Evolutionary conservation across 92 coral and sea anemone genomes (phyloP).

Genomic region (Bergia puertoricense): DNA sequence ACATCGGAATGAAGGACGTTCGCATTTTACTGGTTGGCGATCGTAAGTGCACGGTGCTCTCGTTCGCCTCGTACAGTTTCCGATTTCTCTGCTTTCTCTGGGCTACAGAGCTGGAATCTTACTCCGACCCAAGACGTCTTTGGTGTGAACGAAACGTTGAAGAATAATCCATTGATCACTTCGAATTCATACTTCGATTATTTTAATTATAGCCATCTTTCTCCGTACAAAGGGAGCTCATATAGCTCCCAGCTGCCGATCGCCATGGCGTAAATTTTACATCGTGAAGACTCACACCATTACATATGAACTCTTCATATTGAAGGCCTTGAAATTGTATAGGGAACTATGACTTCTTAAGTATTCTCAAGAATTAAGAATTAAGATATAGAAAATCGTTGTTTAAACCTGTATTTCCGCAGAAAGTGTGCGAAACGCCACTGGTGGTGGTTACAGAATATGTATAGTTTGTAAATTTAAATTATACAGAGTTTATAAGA

Average conservation of each 20-base stretch:
- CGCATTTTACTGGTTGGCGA: conserved; percentile 98
- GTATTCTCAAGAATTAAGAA: conserved; percentile 21
- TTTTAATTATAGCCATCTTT: conserved; percentile 40
- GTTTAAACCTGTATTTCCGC: conserved; percentile 14
- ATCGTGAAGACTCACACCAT: conserved; percentile 6
- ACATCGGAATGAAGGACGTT: conserved; percentile 78
- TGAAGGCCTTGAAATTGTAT: conserved; percentile 32
- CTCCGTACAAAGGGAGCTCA: conserved; percentile 43
- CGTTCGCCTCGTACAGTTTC: conserved; percentile 16
- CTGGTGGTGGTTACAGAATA: conserved; percentile 18
- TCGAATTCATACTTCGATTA: conserved; percentile 39
- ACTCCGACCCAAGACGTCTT: conserved; percentile 32
- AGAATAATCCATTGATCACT: conserved; percentile 32
- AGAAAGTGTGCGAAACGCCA: conserved; percentile 6
- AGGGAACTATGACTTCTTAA: conserved; percentile 28
- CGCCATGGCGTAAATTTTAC: conserved; percentile 38
- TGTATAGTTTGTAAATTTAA: conserved; percentile 53
- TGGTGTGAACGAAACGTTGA: conserved; percentile 27
- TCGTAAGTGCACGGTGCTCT: conserved; percentile 65
- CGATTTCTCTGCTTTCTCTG: conserved; percentile 27
- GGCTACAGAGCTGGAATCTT: conserved; percentile 41
- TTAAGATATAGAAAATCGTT: conserved; percentile 15
- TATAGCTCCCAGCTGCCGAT: conserved; percentile 46
- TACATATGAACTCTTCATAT: conserved; percentile 20
- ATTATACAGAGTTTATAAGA: conserved; percentile 47